Percentiles rank a stretch among this genome's conserved stretches.
Evolutionary conservation across 2,113 vertebrate genomes (phyloP).

Genomic region (Toxotes chatareus): DNA sequence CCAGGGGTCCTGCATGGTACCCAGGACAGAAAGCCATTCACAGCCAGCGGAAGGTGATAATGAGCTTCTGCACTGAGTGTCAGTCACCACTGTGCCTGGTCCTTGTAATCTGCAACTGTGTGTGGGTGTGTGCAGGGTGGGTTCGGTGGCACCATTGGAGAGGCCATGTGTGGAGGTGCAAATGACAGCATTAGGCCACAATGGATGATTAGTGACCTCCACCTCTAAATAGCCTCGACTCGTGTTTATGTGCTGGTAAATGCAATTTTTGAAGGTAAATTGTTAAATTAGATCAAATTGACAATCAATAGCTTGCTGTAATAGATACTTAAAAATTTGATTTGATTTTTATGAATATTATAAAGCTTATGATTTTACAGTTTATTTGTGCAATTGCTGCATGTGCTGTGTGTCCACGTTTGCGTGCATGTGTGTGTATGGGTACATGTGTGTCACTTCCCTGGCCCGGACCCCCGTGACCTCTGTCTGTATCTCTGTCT

Average conservation of each 20-base stretch:
- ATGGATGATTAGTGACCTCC: conserved; percentile 65
- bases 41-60: conserved; percentile 78
- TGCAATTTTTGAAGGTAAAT: conserved; percentile 53
- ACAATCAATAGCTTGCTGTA: conserved; percentile 31
- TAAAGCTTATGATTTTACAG: conserved; percentile 17
- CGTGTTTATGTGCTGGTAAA: conserved; percentile 50
- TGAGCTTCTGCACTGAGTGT: conserved; percentile 73
- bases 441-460: conserved; percentile 34
- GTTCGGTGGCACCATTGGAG: conserved; percentile 60
- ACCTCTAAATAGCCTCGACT: conserved; percentile 57
- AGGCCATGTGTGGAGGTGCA: conserved; percentile 62
- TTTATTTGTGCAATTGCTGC: conserved; percentile 18
- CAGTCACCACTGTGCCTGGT: conserved; percentile 57
- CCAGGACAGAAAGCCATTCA: conserved; percentile 72
- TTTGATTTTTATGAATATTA: conserved; percentile 38
- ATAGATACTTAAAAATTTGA: conserved; percentile 32
- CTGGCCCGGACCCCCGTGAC: conserved; percentile 64
- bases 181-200: conserved; percentile 62
- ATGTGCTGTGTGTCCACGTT: conserved; percentile 20
- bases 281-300: conserved; percentile 55
- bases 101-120: conserved; percentile 65
- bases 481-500: conserved; percentile 68
- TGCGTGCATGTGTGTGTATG: background rate
- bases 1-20: conserved; percentile 36
- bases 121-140: conserved; percentile 49